Base-by-base conservation (phyloP, 2,113 vertebrate species). In the Phoxinus phoxinus region DNA sequence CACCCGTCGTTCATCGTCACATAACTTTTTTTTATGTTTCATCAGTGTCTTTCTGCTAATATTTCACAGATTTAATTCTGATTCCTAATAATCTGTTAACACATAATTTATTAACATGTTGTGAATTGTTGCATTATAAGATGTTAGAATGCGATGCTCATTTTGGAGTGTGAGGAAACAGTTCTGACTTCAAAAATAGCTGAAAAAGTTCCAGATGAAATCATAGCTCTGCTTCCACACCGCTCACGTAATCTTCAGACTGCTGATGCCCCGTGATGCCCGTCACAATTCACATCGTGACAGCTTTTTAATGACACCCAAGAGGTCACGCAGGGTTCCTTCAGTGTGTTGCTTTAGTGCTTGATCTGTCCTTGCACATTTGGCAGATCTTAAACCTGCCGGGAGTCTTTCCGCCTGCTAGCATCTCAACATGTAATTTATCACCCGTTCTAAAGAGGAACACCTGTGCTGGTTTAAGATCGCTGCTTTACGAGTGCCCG, bases 321-420 rank as follows among this genome's bases (percentile, higher is more conserved):
- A 17, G 88, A 71, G 76, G 78, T 76, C 32, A 44, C 17, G 37
- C 77, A 32, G 76, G 53, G 83, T 87, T 76, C 75, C 86, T 76
- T 85, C 56, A 27, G 51, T 21, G 76, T 25, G 72, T 73, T 67
- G 75, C 65, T 59, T 83, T 81, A 51, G 81, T 58, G 78, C 67
- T 25, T 53, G 65, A 44, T 78, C 65, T 74, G 72, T 58, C 23
- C 75, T 72, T 82, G 30, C 78, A 78, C 86, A 86, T 73, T 84
- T 87, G 84, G 81, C 69, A 75, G 32, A 80, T 74, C 72, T 84
- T 77, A 58, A 87, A 87, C 25, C 61, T 81, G 61, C 79, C 61
- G 51, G 37, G 32, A 53, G 17, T 35, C 19, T 65, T 61, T 59
- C 61, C 63, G 10, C 63, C 46, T 35, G 67, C 41, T 58, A 41